Conservation (phyloP, 23 tunicate species). For the Aplidium turbinatum region DNA sequence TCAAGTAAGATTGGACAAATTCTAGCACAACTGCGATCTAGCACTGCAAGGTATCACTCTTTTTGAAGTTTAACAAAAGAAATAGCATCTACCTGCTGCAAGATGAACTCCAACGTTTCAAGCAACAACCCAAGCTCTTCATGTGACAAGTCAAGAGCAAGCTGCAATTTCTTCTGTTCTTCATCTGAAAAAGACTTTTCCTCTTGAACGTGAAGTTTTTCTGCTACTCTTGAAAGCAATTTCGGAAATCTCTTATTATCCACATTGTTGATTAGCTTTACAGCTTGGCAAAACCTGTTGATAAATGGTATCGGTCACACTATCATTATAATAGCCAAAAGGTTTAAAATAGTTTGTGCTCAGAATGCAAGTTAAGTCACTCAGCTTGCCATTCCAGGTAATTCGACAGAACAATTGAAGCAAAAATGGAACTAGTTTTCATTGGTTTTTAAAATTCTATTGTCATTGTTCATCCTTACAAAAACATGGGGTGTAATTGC, state of each 20-base stretch:
- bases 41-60: no score
- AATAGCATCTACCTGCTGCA: slow-evolving; percentile 41
- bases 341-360: background rate
- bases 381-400: background rate
- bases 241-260: slow-evolving; percentile 44
- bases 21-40: no score
- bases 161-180: slow-evolving; percentile 46
- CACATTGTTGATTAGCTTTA: slow-evolving; percentile 36
- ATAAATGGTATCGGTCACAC: no score
- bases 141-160: slow-evolving; percentile 30
- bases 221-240: slow-evolving; percentile 42
- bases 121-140: slow-evolving; percentile 33
- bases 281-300: slow-evolving; percentile 55
- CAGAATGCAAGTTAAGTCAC: background rate
- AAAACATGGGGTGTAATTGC: no score
- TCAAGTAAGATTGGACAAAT: no score
- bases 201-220: slow-evolving; percentile 38
- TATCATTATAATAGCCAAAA: no score
- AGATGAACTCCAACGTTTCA: slow-evolving; percentile 57
- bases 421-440: no score
- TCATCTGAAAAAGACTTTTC: slow-evolving; percentile 46
- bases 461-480: no score
- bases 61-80: no score
- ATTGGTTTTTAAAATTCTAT: no score
- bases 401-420: background rate